Conservation (phyloP, 2,113 vertebrate genomes). For the Henicopernis longicauda region DNA sequence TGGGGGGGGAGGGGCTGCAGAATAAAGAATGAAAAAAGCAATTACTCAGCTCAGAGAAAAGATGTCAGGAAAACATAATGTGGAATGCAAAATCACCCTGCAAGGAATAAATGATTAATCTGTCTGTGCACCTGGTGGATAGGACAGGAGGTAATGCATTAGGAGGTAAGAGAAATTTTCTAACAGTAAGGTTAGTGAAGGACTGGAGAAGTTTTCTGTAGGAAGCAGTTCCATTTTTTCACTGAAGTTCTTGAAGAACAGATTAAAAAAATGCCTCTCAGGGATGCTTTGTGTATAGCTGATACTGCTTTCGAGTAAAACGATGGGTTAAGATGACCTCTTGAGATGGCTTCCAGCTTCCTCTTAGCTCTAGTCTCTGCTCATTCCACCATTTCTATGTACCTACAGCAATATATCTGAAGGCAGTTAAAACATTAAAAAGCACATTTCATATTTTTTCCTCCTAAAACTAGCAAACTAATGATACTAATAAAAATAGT, state of each 20-base stretch:
- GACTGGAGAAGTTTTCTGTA: background rate
- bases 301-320: background rate
- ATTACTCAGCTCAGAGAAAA: background rate
- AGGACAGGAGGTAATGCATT: background rate
- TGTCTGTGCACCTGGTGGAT: background rate
- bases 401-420: background rate
- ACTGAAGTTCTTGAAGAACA: background rate
- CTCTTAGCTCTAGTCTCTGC: background rate
- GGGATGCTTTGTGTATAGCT: background rate
- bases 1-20: too few relatives aligned
- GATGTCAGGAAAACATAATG: background rate
- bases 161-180: background rate
- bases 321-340: background rate
- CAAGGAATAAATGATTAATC: background rate
- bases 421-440: constrained; percentile 3
- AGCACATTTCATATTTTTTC: background rate
- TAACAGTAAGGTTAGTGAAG: background rate
- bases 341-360: constrained; percentile 14
- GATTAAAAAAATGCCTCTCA: background rate
- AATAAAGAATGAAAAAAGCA: background rate
- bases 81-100: background rate
- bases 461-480: constrained; percentile 44
- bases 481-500: constrained; percentile 27
- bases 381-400: background rate
- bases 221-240: background rate